These are phyloP conservation scores for Rhopalosiphum maidis DNA, from an alignment of 1,140 invertebrate genomes.

Conservation along the genomic window DNA sequence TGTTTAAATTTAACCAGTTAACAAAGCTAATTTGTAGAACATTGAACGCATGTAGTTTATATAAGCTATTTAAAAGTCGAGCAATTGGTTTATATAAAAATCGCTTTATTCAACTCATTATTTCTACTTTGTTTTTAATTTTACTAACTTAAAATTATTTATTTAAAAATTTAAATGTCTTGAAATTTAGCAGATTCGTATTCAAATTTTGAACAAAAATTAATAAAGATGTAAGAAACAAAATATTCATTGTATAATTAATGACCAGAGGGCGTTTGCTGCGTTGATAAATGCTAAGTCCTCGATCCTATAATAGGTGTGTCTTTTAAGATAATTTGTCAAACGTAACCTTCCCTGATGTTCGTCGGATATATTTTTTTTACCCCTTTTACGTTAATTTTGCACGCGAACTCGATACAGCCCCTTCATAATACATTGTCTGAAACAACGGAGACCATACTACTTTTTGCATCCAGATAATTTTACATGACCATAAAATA, in stretches of 20 bases:
- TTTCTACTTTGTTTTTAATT: background rate
- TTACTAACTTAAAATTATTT: background rate
- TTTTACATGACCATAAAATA: slow-evolving; percentile 24
- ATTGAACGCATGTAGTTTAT: background rate
- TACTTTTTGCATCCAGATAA: background rate
- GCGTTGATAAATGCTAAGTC: slow-evolving; percentile 23
- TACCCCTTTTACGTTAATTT: background rate
- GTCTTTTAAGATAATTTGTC: slow-evolving; percentile 36
- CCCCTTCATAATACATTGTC: slow-evolving; percentile 24
- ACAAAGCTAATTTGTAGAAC: background rate
- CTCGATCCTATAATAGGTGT: slow-evolving; percentile 25
- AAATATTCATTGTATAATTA: background rate
- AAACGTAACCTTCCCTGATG: background rate
- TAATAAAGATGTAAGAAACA: background rate
- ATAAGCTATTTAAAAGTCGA: background rate
- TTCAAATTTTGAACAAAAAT: background rate
- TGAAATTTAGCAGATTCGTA: background rate
- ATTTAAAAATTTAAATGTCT: background rate
- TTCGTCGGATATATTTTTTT: background rate
- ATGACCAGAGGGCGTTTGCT: slow-evolving; percentile 20
- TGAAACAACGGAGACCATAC: background rate
- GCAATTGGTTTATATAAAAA: background rate
- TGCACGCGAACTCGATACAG: background rate
- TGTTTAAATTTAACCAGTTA: background rate
- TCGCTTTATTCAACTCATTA: background rate